Conservation (phyloP, 2,797 vertebrate genomes). For the Rhadinocentrus ornatus region DNA sequence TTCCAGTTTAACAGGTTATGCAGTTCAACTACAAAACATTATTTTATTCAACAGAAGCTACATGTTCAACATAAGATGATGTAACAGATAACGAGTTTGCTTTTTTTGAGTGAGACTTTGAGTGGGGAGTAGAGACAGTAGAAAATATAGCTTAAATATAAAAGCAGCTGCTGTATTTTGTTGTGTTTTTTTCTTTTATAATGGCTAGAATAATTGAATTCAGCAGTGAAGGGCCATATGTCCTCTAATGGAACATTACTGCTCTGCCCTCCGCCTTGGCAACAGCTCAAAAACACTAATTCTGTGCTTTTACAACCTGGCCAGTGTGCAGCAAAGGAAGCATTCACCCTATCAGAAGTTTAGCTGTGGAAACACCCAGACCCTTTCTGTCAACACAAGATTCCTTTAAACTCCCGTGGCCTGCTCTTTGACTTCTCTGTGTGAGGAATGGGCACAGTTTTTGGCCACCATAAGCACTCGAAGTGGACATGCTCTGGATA, state of each 20-base stretch:
- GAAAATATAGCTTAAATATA: neutral
- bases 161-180: constrained; percentile 1
- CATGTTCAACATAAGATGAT: too few relatives aligned
- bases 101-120: neutral
- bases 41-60: too few relatives aligned
- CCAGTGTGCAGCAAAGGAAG: constrained; percentile 54
- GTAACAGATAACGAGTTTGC: too few relatives aligned
- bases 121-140: too few relatives aligned
- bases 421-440: constrained; percentile 29
- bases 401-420: constrained; percentile 34
- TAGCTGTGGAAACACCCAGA: constrained; percentile 73
- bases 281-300: constrained; percentile 37
- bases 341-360: constrained; percentile 67
- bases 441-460: constrained; percentile 21
- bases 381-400: constrained; percentile 70
- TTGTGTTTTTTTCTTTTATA: constrained; percentile 4
- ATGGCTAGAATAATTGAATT: constrained; percentile 17
- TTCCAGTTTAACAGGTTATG: too few relatives aligned
- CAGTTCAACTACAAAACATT: too few relatives aligned
- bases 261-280: constrained; percentile 42
- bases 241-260: constrained; percentile 37
- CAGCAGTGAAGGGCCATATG: neutral
- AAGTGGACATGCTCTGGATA: constrained; percentile 52
- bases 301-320: constrained; percentile 62
- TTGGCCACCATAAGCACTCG: constrained; percentile 15